phyloP scores from a whole-genome alignment of 2,888 invertebrate species.

The Chrysotoxum bicinctum region DNA sequence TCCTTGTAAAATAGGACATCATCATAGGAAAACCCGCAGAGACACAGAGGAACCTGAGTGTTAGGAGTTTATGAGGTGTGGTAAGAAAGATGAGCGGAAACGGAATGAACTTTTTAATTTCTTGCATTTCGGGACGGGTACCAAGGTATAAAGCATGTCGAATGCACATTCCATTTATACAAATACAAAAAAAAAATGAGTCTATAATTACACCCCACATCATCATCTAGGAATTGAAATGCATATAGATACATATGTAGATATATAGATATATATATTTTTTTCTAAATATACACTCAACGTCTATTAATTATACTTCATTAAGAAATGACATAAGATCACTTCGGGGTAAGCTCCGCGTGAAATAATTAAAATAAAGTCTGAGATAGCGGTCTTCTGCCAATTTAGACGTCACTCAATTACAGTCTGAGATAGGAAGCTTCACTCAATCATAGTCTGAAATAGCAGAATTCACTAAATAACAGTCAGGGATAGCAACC shows the following conservation, averaged over 20 bases:
- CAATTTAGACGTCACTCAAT: no score
- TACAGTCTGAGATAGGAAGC: no score
- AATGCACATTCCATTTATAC: slow-evolving; percentile 65
- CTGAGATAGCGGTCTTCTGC: no score
- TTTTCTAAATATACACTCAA: not conserved
- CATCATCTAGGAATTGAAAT: not conserved
- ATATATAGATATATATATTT: not conserved
- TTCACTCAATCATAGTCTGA: no score
- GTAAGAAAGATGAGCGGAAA: slow-evolving; percentile 53
- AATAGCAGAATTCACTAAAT: no score
- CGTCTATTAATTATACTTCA: not conserved
- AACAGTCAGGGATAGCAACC: no score
- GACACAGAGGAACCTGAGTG: slow-evolving; percentile 5
- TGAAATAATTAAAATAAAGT: no score
- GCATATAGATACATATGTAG: no score
- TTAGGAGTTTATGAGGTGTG: slow-evolving; percentile 1
- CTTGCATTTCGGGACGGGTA: slow-evolving; percentile 66
- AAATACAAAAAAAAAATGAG: slow-evolving; percentile 34
- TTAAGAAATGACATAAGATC: not conserved
- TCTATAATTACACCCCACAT: slow-evolving; percentile 57
- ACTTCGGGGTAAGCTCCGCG: no score
- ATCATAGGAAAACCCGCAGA: slow-evolving; percentile 41
- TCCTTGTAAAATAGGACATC: slow-evolving; percentile 67
- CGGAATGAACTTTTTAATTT: slow-evolving; percentile 64
- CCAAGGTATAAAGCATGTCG: slow-evolving; percentile 35